Conservation (phyloP, 2,797 vertebrate genomes). For the Acanthis flammea region DNA sequence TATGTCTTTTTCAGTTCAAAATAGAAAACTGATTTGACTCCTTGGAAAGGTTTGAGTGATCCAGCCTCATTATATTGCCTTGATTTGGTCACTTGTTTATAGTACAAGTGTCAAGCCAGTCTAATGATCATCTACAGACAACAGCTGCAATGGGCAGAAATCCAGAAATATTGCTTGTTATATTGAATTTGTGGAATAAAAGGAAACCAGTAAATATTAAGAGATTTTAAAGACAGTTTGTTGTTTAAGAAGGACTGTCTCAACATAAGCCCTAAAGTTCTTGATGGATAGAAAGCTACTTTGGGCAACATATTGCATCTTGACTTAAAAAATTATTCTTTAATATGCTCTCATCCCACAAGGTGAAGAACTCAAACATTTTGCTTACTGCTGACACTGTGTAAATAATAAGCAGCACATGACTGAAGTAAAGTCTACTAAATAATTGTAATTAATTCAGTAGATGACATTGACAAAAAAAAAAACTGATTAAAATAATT, state of each 20-base stretch:
- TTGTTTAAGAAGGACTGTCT: neutral
- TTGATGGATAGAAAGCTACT: neutral
- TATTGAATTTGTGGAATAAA: neutral
- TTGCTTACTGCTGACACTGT: neutral
- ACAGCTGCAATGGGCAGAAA: neutral
- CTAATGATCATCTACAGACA: neutral
- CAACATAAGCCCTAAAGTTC: neutral
- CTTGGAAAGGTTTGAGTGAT: neutral
- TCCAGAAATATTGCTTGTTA: neutral
- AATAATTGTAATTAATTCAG: neutral
- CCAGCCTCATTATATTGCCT: neutral
- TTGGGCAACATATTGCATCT: neutral
- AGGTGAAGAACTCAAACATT: neutral
- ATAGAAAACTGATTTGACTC: neutral
- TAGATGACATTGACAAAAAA: neutral
- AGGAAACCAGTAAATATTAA: neutral
- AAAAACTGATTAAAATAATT: neutral
- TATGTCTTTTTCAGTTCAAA: neutral
- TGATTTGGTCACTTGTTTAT: neutral
- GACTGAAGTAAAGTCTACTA: neutral
- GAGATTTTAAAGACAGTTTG: neutral
- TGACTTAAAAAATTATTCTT: neutral
- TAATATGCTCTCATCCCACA: neutral
- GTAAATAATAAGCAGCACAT: neutral
- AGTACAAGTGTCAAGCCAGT: neutral